These are phyloP conservation scores for Trichonephila clavata DNA, from an alignment of 1,140 invertebrate genomes.

Conservation along the genomic window DNA sequence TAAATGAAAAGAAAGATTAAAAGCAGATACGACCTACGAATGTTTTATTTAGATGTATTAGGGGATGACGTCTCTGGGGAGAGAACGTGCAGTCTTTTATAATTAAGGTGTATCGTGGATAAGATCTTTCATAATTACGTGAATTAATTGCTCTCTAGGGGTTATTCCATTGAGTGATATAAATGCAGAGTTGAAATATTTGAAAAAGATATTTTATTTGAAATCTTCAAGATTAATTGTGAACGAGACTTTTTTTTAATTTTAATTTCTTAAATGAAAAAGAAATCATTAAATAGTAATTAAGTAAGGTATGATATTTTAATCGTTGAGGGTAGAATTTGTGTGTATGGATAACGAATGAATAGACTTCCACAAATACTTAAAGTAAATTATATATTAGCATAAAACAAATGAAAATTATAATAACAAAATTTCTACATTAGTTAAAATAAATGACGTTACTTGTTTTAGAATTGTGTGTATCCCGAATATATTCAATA, in stretches of 20 bases:
- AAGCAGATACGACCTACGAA: background rate
- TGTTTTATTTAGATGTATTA: constrained; percentile 6
- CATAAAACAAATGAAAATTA: too few relatives aligned
- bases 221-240: constrained; percentile 14
- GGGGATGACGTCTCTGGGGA: background rate
- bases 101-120: constrained; percentile 27
- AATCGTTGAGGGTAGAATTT: too few relatives aligned
- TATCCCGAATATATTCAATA: too few relatives aligned
- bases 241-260: background rate
- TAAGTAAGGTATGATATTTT: too few relatives aligned
- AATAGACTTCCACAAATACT: too few relatives aligned
- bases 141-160: constrained; percentile 36
- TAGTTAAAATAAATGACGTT: too few relatives aligned
- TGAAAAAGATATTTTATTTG: background rate
- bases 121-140: constrained; percentile 46
- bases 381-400: too few relatives aligned
- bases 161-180: background rate
- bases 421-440: too few relatives aligned
- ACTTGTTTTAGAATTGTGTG: too few relatives aligned
- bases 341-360: too few relatives aligned
- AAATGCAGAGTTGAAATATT: background rate
- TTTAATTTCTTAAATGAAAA: too few relatives aligned
- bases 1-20: background rate
- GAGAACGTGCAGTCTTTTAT: background rate
- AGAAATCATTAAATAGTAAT: too few relatives aligned